These are phyloP conservation scores for Rotaria macrura DNA, from an alignment of 2,888 invertebrate genomes.

Conservation along the genomic window DNA sequence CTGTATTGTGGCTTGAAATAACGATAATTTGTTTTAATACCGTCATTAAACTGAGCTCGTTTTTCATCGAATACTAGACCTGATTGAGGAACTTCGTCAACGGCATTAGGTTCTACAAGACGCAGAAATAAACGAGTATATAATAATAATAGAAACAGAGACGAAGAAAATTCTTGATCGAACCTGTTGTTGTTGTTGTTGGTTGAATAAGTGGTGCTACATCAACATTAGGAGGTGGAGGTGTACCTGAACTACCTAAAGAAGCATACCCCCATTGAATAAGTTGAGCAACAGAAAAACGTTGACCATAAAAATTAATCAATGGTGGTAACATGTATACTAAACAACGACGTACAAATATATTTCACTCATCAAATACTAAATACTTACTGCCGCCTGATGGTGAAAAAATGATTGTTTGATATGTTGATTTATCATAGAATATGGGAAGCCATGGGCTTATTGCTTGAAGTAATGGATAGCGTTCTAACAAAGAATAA, in stretches of 20 bases:
- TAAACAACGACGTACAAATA: neutral
- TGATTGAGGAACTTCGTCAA: no score
- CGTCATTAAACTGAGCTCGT: neutral
- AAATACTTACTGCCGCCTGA: neutral
- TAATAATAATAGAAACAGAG: neutral
- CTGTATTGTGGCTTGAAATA: neutral
- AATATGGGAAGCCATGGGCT: neutral
- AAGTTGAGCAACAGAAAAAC: neutral
- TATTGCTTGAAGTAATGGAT: neutral
- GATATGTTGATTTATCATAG: neutral
- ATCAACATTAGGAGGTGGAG: neutral
- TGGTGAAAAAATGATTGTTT: constrained; percentile 1
- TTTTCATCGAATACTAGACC: neutral
- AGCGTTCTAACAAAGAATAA: neutral
- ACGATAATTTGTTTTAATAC: neutral
- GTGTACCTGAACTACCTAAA: neutral
- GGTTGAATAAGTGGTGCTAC: neutral
- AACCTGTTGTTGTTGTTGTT: no score
- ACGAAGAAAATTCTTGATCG: no score
- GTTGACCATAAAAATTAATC: neutral
- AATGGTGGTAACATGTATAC: neutral
- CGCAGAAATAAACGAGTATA: no score
- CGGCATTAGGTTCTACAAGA: neutral
- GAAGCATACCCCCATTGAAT: neutral
- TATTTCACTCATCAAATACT: no score